Evolutionary conservation across 2,113 vertebrate genomes (phyloP), one percentile per base, ranked within the genome.

Genomic region (Meriones unguiculatus): DNA sequence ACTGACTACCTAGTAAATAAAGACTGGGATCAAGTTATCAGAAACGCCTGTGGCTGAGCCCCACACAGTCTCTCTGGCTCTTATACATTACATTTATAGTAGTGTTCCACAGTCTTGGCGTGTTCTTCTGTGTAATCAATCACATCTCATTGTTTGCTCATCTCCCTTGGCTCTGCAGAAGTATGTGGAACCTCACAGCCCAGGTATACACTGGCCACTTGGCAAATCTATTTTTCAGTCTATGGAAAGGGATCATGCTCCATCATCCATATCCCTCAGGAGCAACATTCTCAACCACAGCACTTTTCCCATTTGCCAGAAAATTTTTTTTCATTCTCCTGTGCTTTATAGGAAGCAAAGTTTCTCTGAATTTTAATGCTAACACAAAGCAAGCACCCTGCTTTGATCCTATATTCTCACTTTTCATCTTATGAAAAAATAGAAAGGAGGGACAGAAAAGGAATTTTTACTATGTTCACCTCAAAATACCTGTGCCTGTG

Each of bases 41-140:
- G 52, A 95, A 87, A 94, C 54, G 73, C 72, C 41, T 30, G 10
- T 89, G 94, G 90, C 80, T 85, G 90, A 80, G 50, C 54, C 87
- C 87, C 72, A 92, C 88, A 50, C 87, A 96, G 90, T 87, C 96
- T 94, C 93, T 95, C 93, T 90, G 87, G 64, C 1, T 64, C 3
- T 84, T 2, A 2, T 73, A 65, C 59, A 4, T 89, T 95, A 35
- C 18, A 64, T 64, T 28, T 64, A 28, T 28, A 41, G 24, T 41
- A 41, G 22, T 64, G 41, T 46, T 25, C 57, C 38, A 28, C 3
- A 64, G 12, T 24, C 13, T 38, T 64, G 57, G n/a, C 96, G 92
- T 93, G 96, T 97, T 98, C 96, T 86, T 92, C 77, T 85, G 95
- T 81, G 54, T 91, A 95, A 95, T 95, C 87, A 92, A 95, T 96